Conservation (phyloP, 2,888 invertebrate genomes). For the Dyspetes luteomarginatus region DNA sequence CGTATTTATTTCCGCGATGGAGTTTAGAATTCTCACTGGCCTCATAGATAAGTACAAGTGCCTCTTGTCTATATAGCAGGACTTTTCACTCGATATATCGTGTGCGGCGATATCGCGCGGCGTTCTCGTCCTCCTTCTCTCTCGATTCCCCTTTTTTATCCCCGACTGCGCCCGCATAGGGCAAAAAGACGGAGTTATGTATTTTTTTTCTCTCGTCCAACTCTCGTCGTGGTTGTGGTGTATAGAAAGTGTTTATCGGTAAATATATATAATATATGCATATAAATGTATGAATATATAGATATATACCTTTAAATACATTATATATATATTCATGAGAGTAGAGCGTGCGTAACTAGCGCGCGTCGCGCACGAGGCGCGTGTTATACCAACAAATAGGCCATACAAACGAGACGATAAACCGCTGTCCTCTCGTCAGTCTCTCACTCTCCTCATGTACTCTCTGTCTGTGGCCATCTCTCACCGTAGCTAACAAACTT, state of each 20-base stretch:
- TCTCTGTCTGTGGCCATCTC: too few relatives aligned
- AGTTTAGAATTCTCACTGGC: slow-evolving; percentile 32
- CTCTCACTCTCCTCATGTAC: slow-evolving; percentile 5
- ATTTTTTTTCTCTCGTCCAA: slow-evolving; percentile 25
- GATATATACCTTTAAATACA: not conserved
- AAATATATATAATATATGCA: not conserved
- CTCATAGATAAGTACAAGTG: slow-evolving; percentile 43
- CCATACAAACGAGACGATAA: slow-evolving; percentile 63
- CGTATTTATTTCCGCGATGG: slow-evolving; percentile 29
- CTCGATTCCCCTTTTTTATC: not conserved
- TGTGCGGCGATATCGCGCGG: slow-evolving; percentile 24
- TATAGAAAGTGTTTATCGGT: slow-evolving; percentile 59
- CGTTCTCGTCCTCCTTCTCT: slow-evolving; percentile 18
- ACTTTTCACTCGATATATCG: slow-evolving; percentile 58
- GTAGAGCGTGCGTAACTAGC: slow-evolving; percentile 50
- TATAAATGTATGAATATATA: not conserved
- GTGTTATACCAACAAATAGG: slow-evolving; percentile 60
- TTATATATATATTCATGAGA: slow-evolving; percentile 22
- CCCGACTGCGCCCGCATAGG: too few relatives aligned
- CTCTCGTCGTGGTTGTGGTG: slow-evolving; percentile 22
- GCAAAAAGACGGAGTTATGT: too few relatives aligned
- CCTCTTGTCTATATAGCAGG: slow-evolving; percentile 25
- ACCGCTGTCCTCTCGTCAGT: slow-evolving; percentile 33
- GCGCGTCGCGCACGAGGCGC: slow-evolving; percentile 23
- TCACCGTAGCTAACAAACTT: too few relatives aligned